A percentile compares a stretch with the other conserved stretches of the same genome.
Evolutionary conservation across 2,113 vertebrate species (phyloP).

Genomic region (Anas platyrhynchos): DNA sequence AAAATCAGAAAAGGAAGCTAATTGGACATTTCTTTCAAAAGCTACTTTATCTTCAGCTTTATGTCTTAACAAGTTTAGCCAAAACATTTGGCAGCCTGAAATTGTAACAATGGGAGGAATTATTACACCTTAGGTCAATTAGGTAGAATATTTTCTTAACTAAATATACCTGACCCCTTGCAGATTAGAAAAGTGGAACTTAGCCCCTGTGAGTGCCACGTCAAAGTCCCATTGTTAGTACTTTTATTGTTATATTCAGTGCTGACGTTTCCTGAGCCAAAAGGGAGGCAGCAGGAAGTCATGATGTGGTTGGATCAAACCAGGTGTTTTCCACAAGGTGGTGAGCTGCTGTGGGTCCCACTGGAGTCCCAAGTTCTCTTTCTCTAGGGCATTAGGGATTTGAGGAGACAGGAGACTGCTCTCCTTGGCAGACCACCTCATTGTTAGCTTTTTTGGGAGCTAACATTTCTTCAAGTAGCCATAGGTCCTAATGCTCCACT

Average conservation of each 20-base stretch:
- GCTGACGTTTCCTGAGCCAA: neutral
- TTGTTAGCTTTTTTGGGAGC: rapidly evolving
- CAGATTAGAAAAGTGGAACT: neutral
- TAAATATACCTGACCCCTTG: neutral
- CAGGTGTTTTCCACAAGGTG: neutral
- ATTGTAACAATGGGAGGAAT: neutral
- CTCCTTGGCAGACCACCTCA: neutral
- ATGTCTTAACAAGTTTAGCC: neutral
- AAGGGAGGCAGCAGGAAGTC: conserved; percentile 18
- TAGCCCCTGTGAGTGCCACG: neutral
- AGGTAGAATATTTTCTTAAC: neutral
- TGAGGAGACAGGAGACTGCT: neutral
- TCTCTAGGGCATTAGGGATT: neutral
- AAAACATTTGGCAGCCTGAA: neutral
- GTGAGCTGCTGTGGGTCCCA: neutral
- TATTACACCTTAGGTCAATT: neutral
- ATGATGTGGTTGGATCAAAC: conserved; percentile 9
- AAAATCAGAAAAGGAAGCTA: conserved; percentile 11
- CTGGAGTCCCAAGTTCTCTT: neutral
- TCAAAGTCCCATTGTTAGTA: neutral
- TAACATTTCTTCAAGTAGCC: rapidly evolving
- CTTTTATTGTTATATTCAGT: neutral
- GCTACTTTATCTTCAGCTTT: neutral
- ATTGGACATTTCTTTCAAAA: conserved; percentile 1
- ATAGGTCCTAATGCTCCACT: neutral